A percentile compares a stretch with the other conserved stretches of the same genome.
These are phyloP conservation scores for Geodia barretti DNA, from an alignment of 37 sponge, comb jelly and placozoan genomes.

Conservation along the genomic window DNA sequence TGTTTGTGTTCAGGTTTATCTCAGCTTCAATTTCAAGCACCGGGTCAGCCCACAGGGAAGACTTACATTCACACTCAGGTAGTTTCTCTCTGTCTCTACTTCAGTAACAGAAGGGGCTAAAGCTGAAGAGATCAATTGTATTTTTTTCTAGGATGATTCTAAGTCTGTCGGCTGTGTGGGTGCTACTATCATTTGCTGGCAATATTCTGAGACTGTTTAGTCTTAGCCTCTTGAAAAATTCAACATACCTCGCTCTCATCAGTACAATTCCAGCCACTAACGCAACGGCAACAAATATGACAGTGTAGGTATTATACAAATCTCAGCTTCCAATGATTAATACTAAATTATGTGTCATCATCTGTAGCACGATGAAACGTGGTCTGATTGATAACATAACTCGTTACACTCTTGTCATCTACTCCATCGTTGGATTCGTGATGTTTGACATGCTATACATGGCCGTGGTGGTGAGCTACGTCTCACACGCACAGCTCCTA, in stretches of 20 bases:
- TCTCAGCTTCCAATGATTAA: too few relatives aligned
- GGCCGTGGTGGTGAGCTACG: conserved; percentile 68
- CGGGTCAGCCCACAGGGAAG: not conserved
- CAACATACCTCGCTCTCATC: not conserved
- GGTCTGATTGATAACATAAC: too few relatives aligned
- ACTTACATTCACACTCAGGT: not conserved
- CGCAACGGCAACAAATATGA: not conserved
- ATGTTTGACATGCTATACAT: conserved; percentile 80
- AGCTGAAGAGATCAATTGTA: not conserved
- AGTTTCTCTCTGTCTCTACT: not conserved
- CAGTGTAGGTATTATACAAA: not conserved
- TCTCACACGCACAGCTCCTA: conserved; percentile 71
- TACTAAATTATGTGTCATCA: too few relatives aligned
- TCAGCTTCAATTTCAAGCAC: conserved; percentile 24
- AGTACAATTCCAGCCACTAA: not conserved
- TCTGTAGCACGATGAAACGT: not conserved
- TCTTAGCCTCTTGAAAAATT: conserved; percentile 20
- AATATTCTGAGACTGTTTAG: conserved; percentile 53
- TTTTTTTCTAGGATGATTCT: conserved; percentile 47
- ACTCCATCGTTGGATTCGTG: conserved; percentile 52
- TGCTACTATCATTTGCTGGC: conserved; percentile 34
- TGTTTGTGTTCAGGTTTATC: conserved; percentile 26
- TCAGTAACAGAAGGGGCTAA: not conserved
- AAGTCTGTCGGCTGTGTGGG: conserved; percentile 43
- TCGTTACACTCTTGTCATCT: conserved; percentile 39